Evolutionary conservation across 2,797 vertebrate species (phyloP).

Genomic region (Rhinella marina): DNA sequence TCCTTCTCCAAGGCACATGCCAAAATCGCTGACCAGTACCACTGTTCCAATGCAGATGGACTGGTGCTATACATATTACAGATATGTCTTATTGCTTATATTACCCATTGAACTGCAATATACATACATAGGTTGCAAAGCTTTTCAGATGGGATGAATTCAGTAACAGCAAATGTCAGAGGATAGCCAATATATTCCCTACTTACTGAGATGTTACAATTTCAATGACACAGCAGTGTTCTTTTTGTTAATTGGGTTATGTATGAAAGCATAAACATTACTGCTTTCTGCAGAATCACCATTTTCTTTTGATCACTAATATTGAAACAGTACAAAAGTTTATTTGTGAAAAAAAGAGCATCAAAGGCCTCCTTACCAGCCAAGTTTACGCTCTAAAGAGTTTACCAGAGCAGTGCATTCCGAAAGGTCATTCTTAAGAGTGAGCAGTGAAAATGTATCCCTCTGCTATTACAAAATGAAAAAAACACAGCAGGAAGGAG

Average conservation of each 20-base stretch:
- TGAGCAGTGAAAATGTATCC: constrained; percentile 29
- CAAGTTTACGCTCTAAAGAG: constrained; percentile 44
- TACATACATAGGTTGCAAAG: background rate
- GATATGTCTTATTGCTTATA: no score
- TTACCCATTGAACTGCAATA: no score
- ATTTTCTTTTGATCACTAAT: constrained; percentile 20
- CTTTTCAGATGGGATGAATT: background rate
- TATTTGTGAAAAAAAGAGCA: constrained; percentile 44
- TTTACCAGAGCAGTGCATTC: constrained; percentile 47
- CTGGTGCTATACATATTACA: no score
- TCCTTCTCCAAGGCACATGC: no score
- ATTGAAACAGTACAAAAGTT: constrained; percentile 27
- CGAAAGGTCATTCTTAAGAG: constrained; percentile 46
- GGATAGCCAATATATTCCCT: background rate
- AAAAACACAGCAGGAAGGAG: constrained; percentile 21
- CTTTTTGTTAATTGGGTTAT: background rate
- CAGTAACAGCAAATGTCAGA: background rate
- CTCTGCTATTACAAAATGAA: constrained; percentile 27
- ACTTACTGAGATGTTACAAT: background rate
- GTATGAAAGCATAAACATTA: background rate
- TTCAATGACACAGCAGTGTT: background rate
- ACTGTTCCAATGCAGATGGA: no score
- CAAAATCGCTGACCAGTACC: no score
- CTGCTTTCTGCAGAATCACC: background rate
- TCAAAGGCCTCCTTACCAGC: constrained; percentile 24